These are phyloP conservation scores for Drosophila ambigua DNA, from an alignment of 1,140 invertebrate species.

Conservation along the genomic window DNA sequence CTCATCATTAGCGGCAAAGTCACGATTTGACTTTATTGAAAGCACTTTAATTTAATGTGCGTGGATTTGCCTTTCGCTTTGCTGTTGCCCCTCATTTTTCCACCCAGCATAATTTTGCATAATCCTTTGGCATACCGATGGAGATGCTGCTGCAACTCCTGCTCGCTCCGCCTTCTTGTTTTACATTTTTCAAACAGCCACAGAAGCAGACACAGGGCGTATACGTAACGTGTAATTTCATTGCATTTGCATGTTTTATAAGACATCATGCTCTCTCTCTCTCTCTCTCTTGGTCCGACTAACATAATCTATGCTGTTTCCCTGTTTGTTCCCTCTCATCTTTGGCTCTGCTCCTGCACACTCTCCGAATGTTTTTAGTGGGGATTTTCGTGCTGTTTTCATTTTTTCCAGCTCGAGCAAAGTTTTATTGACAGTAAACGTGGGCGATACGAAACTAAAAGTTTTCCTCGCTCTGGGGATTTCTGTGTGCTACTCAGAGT, in stretches of 20 bases:
- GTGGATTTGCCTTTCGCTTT: conserved; percentile 59
- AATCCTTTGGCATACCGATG: conserved; percentile 62
- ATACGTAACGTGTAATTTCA: conserved; percentile 81
- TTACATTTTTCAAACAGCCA: conserved; percentile 41
- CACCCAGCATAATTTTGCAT: conserved; percentile 66
- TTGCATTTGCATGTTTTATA: conserved; percentile 80
- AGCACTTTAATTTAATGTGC: conserved; percentile 82
- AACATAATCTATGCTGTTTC: conserved; percentile 58
- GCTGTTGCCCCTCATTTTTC: neutral
- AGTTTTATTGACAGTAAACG: conserved; percentile 82
- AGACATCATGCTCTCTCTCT: conserved; percentile 26
- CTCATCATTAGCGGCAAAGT: conserved; percentile 73
- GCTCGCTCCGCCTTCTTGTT: conserved; percentile 1
- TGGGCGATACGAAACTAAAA: conserved; percentile 75
- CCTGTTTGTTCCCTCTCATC: conserved; percentile 34
- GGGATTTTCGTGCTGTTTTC: conserved; percentile 31
- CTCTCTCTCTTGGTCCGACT: conserved; percentile 10
- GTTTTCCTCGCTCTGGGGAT: conserved; percentile 67
- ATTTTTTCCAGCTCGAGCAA: conserved; percentile 60
- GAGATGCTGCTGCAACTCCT: conserved; percentile 13
- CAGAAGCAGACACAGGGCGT: conserved; percentile 45
- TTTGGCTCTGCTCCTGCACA: conserved; percentile 1
- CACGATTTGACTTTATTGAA: conserved; percentile 82
- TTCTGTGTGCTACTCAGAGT: conserved; percentile 28
- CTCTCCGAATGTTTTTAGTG: conserved; percentile 21